These are phyloP conservation scores for Melinopterus prodromus DNA, from an alignment of 2,888 invertebrate species.

Conservation along the genomic window DNA sequence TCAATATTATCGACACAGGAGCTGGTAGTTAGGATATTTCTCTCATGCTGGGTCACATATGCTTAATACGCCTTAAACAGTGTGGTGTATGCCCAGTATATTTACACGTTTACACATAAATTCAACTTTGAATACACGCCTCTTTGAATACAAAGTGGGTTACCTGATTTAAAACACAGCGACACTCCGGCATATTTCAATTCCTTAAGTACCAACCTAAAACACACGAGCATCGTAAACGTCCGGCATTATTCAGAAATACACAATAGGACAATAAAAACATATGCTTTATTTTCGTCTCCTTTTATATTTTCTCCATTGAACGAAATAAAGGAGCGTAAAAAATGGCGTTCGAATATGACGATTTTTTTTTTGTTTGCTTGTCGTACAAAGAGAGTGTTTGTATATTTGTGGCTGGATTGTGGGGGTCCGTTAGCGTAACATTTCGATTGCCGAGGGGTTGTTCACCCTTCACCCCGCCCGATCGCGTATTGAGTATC, in stretches of 20 bases:
- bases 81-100: background rate
- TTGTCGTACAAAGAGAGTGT: background rate
- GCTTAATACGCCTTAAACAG: no score
- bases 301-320: background rate
- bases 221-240: background rate
- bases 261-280: background rate
- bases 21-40: no score
- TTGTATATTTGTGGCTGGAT: background rate
- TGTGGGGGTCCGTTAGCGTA: background rate
- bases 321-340: background rate
- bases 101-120: background rate
- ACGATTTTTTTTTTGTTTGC: no score
- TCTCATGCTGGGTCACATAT: no score
- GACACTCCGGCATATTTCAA: background rate
- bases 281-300: background rate
- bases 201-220: background rate
- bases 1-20: no score
- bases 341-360: no score
- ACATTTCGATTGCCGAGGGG: background rate
- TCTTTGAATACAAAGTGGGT: background rate
- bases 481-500: background rate
- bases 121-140: background rate
- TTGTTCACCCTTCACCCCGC: background rate
- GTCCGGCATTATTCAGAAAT: background rate
- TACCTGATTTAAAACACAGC: background rate